A percentile compares a stretch with the other conserved stretches of the same genome.
Conservation (phyloP, 2,888 invertebrate species). For the Hoplodrina blanda region DNA sequence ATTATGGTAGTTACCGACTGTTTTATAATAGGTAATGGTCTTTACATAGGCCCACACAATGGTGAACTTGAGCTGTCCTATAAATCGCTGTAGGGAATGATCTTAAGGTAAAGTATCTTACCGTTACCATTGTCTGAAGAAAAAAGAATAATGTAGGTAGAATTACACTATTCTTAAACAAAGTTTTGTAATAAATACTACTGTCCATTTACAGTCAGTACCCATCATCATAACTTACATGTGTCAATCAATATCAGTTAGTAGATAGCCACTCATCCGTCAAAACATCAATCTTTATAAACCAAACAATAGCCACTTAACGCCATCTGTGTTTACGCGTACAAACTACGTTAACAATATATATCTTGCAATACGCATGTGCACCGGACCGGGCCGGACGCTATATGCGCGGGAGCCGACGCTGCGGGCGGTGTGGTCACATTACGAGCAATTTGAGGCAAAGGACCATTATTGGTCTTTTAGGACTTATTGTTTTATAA, state of each 20-base stretch:
- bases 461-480: conserved; percentile 35
- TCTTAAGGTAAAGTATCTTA: not conserved
- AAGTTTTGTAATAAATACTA: not conserved
- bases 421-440: conserved; percentile 46
- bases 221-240: conserved; percentile 7
- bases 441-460: conserved; percentile 51
- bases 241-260: conserved; percentile 8
- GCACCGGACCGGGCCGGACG: conserved; percentile 12
- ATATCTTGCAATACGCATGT: conserved; percentile 8
- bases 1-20: conserved; percentile 48
- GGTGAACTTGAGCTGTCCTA: not conserved
- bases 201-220: not conserved
- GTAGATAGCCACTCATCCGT: conserved; percentile 10
- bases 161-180: too few relatives aligned
- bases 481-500: conserved; percentile 48
- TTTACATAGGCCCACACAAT: conserved; percentile 9
- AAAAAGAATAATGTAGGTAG: too few relatives aligned
- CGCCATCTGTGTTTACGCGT: conserved; percentile 58
- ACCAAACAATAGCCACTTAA: conserved; percentile 18
- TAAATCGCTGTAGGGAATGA: not conserved
- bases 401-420: conserved; percentile 19
- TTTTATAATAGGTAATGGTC: conserved; percentile 31
- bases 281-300: conserved; percentile 29
- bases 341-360: conserved; percentile 42
- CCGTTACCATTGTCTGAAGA: too few relatives aligned